Conservation (phyloP, 2,113 vertebrate species). For the Chionomys nivalis region DNA sequence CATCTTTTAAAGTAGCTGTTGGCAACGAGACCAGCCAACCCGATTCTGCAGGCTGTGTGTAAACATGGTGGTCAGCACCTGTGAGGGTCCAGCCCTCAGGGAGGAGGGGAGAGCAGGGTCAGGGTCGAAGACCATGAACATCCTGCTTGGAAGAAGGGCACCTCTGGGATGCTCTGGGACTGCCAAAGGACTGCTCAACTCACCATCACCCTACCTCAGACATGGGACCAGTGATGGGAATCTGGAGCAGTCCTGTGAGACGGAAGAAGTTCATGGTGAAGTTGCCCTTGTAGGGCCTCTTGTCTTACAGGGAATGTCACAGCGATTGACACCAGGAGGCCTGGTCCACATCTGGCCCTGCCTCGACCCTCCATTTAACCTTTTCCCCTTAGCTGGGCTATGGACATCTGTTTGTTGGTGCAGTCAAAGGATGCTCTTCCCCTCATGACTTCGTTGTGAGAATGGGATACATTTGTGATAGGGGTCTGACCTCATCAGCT, state of each 20-base stretch:
- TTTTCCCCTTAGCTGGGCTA: background rate
- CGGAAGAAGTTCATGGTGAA: background rate
- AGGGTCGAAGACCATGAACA: accelerated
- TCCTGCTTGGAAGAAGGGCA: background rate
- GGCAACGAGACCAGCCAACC: accelerated
- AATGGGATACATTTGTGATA: accelerated
- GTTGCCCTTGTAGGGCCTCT: background rate
- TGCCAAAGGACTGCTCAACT: background rate
- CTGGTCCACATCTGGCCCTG: background rate
- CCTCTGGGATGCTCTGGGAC: too few relatives aligned
- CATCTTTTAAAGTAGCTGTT: background rate
- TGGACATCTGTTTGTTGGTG: background rate
- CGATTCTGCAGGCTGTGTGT: accelerated
- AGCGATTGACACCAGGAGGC: background rate
- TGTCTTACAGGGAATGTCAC: accelerated
- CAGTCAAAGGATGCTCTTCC: too few relatives aligned
- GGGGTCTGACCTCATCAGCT: accelerated
- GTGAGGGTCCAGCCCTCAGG: accelerated
- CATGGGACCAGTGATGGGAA: background rate
- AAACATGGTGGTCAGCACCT: accelerated
- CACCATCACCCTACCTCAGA: background rate
- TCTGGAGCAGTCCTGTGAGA: accelerated
- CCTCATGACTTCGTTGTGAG: accelerated
- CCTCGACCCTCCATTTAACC: background rate
- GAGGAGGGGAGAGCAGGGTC: background rate